These are phyloP conservation scores for Caenorhabditis sp. DNA, from an alignment of 2,888 invertebrate genomes.

Conservation along the genomic window DNA sequence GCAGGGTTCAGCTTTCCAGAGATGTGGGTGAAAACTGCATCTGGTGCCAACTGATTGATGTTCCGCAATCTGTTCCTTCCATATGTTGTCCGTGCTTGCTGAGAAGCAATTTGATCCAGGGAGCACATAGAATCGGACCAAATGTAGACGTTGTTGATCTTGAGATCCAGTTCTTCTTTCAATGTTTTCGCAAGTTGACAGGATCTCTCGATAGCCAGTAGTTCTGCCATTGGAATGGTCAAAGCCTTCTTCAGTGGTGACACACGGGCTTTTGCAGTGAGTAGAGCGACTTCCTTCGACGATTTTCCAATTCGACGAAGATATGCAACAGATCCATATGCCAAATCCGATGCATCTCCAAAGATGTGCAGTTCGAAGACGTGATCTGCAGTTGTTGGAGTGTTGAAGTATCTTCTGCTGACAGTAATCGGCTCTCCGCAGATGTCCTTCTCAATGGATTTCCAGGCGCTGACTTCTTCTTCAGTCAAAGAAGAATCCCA, in stretches of 20 bases:
- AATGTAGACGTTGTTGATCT: slow-evolving; percentile 22
- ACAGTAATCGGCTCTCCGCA: slow-evolving; percentile 10
- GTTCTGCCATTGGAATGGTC: slow-evolving; percentile 33
- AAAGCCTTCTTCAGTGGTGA: slow-evolving; percentile 2
- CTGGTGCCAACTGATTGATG: not conserved
- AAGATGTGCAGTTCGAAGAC: slow-evolving; percentile 37
- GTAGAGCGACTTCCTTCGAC: slow-evolving; percentile 52
- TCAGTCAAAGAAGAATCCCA: too few species aligned
- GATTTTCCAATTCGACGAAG: not conserved
- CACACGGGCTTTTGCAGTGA: slow-evolving; percentile 69
- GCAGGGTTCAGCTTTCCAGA: slow-evolving; percentile 43
- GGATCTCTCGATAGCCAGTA: slow-evolving; percentile 7
- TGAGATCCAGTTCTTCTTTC: not conserved
- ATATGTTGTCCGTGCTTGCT: not conserved
- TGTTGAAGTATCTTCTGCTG: not conserved
- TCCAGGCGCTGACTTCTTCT: slow-evolving; percentile 13
- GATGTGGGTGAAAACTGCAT: slow-evolving; percentile 26
- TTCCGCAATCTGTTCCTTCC: not conserved
- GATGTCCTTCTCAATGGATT: not conserved
- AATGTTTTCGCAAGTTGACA: not conserved
- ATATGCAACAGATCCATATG: slow-evolving; percentile 39
- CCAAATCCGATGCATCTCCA: slow-evolving; percentile 16
- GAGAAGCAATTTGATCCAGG: slow-evolving; percentile 9
- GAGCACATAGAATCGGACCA: slow-evolving; percentile 45
- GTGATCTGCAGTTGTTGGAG: not conserved